Evolutionary conservation across 2,797 vertebrate genomes (phyloP), one percentile per base, ranked within the genome.

Genomic region (Urocyon cinereoargenteus): DNA sequence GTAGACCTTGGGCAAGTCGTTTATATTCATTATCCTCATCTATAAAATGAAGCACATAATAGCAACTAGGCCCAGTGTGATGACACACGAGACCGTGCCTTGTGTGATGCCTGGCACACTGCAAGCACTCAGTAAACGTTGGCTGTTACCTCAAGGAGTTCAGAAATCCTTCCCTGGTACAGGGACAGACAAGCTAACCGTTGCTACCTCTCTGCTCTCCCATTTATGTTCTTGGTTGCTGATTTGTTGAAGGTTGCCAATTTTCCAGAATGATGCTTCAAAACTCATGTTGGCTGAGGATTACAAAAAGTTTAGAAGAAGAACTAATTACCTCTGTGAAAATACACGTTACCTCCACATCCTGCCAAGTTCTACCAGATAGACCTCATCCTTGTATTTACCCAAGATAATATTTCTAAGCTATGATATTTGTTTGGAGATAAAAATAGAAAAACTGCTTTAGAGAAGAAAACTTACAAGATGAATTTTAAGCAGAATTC

Each of bases 371-470:
- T 28, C 49, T 64, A 3, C n/a, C 40, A 77, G 55, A n/a, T 55
- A n/a, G 3, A 79, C 36, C 31, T 84, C 51, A 45, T 28, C 59
- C 21, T 34, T 89, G 40, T 78, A 21, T 89, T 93, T 86, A 55
- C n/a, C 61, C 24, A 53, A 75, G 81, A 75, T 62, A 83, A 18
- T 70, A 57, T 87, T 91, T 91, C 57, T 81, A 51, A 89, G 51
- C 61, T 24, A 6, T 34, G 21, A 66, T 91, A 64, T 10, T 86
- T 94, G 10, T 75, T 95, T 92, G 49, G 61, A 86, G 88, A 96
- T 79, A 89, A 90, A 83, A 70, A 51, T 40, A 87, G 90, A 72
- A 92, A 84, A 91, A 53, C 73, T 93, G 73, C 70, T 91, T 86
- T 81, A 82, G 75, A 83, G 83, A 86, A 86, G 34, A 87, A 83